Evolutionary conservation across 2,888 invertebrate genomes (phyloP).

Genomic region (Eulithis testata): DNA sequence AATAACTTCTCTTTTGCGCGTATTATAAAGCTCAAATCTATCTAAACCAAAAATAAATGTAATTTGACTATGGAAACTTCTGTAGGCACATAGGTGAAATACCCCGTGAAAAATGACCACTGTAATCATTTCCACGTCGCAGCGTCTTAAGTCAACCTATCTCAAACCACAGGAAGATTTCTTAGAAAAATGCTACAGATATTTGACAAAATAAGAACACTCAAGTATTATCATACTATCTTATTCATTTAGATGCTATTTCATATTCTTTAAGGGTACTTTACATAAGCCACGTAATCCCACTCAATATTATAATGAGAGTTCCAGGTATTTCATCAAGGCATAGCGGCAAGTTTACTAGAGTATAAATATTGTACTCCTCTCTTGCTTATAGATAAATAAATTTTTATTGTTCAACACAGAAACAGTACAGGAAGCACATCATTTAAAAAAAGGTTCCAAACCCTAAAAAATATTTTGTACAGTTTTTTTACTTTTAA

Average conservation of each 20-base stretch:
- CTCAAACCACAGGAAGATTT: neutral
- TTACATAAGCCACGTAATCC: conserved; percentile 51
- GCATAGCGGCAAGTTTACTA: neutral
- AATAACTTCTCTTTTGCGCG: no score
- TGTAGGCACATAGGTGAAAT: neutral
- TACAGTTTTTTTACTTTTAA: no score
- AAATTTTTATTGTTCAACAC: no score
- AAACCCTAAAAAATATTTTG: no score
- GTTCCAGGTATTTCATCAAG: neutral
- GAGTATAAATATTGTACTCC: neutral
- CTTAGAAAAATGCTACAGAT: conserved; percentile 6
- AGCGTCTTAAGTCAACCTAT: neutral
- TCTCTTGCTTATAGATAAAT: no score
- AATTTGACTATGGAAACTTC: neutral
- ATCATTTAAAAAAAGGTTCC: no score
- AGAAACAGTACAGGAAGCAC: no score
- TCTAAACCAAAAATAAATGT: no score
- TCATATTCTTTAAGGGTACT: conserved; percentile 49
- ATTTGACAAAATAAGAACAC: conserved; percentile 20
- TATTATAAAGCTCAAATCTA: no score
- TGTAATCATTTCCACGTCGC: neutral
- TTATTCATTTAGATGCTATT: conserved; percentile 54
- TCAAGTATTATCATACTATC: conserved; percentile 51
- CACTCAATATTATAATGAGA: conserved; percentile 57
- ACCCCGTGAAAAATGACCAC: neutral